phyloP scores from a whole-genome alignment of 2,113 vertebrate species.

The Melanocharis versteri region DNA sequence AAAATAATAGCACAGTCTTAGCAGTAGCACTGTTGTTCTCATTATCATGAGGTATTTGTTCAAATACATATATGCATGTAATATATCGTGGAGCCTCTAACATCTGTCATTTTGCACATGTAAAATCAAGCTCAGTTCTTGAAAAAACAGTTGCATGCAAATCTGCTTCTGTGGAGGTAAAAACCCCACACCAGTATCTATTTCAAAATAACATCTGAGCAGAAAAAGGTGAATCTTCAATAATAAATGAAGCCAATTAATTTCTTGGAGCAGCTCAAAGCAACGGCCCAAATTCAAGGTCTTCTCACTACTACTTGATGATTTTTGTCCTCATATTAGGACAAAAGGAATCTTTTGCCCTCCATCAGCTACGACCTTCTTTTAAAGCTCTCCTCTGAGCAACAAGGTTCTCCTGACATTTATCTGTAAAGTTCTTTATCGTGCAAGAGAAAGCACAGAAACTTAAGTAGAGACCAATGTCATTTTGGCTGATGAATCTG shows the following conservation, averaged over 20 bases:
- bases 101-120: background rate
- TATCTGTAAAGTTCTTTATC: background rate
- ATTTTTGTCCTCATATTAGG: background rate
- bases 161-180: background rate
- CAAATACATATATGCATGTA: background rate
- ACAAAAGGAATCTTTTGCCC: background rate
- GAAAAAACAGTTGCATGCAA: background rate
- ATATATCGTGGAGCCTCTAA: background rate
- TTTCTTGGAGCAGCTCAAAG: background rate
- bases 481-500: background rate
- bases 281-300: background rate
- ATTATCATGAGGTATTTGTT: background rate
- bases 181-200: accelerated
- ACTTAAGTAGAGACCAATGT: background rate
- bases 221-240: background rate
- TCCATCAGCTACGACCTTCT: background rate
- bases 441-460: background rate
- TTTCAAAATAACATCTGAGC: background rate
- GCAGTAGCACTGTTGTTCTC: background rate
- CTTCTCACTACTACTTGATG: background rate
- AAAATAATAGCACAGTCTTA: background rate
- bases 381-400: background rate
- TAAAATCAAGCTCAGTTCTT: background rate
- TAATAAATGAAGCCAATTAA: background rate
- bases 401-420: background rate